Percentiles rank a stretch among this genome's conserved stretches.
These are phyloP conservation scores for Gisinianus flammeolus DNA, from an alignment of 2,888 invertebrate genomes.

Conservation along the genomic window DNA sequence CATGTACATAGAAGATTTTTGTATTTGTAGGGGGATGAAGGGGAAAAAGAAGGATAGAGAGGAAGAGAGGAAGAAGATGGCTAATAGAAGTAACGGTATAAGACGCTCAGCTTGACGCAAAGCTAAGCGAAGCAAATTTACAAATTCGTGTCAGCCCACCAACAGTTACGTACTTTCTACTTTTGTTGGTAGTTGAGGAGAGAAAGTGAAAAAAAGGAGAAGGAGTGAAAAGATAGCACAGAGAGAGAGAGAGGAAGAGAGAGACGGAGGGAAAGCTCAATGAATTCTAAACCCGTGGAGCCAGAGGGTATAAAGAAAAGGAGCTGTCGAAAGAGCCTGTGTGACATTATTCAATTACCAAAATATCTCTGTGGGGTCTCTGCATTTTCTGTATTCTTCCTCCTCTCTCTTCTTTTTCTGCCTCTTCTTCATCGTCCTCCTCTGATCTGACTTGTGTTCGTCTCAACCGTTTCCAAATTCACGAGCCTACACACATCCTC, in stretches of 20 bases:
- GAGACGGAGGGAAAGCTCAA: slow-evolving; percentile 33
- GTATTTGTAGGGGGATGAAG: background rate
- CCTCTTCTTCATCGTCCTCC: slow-evolving; percentile 33
- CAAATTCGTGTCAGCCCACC: slow-evolving; percentile 57
- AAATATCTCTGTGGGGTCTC: slow-evolving; percentile 39
- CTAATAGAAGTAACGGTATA: background rate
- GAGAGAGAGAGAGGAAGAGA: slow-evolving; percentile 1
- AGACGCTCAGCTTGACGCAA: slow-evolving; percentile 40
- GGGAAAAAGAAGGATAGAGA: background rate
- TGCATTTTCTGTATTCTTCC: background rate
- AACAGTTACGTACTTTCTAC: slow-evolving; percentile 27
- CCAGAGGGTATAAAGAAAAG: slow-evolving; percentile 33
- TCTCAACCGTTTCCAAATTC: background rate
- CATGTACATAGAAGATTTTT: background rate
- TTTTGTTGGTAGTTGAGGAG: slow-evolving; percentile 5
- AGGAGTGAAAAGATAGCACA: background rate
- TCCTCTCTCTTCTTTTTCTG: slow-evolving; percentile 5
- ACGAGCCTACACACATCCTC: background rate
- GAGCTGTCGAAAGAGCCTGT: slow-evolving; percentile 40
- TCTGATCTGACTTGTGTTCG: slow-evolving; percentile 26
- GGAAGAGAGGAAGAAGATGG: slow-evolving; percentile 9
- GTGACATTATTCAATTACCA: slow-evolving; percentile 49
- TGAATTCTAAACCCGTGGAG: slow-evolving; percentile 41
- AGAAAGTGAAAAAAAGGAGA: background rate
- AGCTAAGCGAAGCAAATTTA: slow-evolving; percentile 58